phyloP scores from a whole-genome alignment of 2,113 vertebrate genomes.

The Anoura caudifer region DNA sequence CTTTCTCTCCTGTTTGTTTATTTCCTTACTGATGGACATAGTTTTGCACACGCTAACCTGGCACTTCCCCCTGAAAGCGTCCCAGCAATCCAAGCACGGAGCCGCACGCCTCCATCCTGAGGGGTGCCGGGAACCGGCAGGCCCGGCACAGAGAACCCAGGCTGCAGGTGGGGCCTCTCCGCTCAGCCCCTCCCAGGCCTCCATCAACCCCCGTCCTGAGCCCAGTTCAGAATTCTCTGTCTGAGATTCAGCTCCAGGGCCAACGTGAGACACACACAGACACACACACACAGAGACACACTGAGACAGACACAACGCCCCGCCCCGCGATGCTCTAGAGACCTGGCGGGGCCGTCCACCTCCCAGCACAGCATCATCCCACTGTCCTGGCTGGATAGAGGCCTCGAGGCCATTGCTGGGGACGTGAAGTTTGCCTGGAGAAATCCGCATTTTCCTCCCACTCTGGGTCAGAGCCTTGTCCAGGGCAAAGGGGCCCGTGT shows the following conservation, averaged over 20 bases:
- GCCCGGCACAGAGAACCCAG: background rate
- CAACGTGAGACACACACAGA: background rate
- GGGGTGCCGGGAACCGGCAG: accelerated
- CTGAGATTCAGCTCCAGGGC: background rate
- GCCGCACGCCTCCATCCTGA: background rate
- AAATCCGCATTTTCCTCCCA: accelerated
- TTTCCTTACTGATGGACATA: background rate
- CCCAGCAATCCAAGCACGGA: accelerated
- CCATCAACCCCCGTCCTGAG: accelerated
- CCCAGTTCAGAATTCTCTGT: background rate
- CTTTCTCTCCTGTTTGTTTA: background rate
- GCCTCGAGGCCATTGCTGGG: background rate
- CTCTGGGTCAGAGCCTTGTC: background rate
- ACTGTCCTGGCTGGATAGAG: background rate
- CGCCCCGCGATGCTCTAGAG: background rate
- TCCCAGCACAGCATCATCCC: background rate
- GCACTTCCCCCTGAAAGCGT: background rate
- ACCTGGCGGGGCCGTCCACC: accelerated
- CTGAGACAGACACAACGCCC: background rate
- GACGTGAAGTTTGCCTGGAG: accelerated
- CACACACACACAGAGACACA: background rate
- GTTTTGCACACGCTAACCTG: background rate
- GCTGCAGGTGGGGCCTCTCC: background rate
- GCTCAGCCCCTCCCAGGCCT: background rate
- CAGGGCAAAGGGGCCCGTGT: accelerated